Evolutionary conservation across 2,797 vertebrate species (phyloP).

Genomic region (Spinus olivaceus): DNA sequence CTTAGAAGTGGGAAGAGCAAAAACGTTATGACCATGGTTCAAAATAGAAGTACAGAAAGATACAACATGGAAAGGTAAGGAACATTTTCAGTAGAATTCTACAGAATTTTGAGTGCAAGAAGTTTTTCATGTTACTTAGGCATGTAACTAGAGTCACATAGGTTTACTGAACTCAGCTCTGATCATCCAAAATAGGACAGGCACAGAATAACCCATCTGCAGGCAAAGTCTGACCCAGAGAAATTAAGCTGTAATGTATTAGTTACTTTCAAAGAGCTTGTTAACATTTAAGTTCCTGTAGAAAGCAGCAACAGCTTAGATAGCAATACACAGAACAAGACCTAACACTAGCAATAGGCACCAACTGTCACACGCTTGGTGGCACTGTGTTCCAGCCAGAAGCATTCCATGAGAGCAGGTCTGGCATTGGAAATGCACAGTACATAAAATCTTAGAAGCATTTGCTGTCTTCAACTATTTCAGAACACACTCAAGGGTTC

Average conservation of each 20-base stretch:
- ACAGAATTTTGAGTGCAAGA: neutral
- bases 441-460: neutral
- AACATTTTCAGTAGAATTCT: neutral
- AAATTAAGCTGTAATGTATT: neutral
- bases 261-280: neutral
- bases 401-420: neutral
- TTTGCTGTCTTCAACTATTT: neutral
- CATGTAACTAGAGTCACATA: neutral
- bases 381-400: slow-evolving; percentile 7
- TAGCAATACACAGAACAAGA: neutral
- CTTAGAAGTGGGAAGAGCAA: accelerated
- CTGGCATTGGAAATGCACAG: neutral
- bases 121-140: neutral
- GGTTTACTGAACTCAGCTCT: neutral
- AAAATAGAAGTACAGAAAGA: neutral
- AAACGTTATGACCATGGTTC: neutral
- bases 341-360: neutral
- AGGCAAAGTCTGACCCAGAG: neutral
- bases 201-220: neutral
- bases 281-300: neutral
- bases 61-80: neutral
- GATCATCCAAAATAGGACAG: neutral
- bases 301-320: neutral
- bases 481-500: neutral
- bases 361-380: neutral